These are phyloP conservation scores for Synergus laeviventris DNA, from an alignment of 2,888 invertebrate species.

Conservation along the genomic window DNA sequence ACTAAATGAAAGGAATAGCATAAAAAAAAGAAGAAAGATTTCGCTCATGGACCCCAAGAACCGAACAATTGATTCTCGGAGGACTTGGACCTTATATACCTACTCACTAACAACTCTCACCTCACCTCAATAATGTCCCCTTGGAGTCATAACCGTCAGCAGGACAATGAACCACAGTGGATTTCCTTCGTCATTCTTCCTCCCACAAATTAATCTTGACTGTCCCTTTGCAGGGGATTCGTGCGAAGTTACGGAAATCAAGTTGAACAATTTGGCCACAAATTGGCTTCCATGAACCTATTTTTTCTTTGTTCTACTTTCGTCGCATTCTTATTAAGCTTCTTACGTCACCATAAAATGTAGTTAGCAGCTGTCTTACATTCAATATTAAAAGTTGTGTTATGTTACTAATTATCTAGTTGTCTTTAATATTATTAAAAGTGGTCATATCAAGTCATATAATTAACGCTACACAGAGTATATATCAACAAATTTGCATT, in stretches of 20 bases:
- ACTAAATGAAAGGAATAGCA: constrained; percentile 50
- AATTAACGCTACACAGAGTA: no score
- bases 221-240: constrained; percentile 6
- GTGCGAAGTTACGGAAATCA: constrained; percentile 32
- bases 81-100: constrained; percentile 55
- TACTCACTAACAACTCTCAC: constrained; percentile 59
- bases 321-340: background rate
- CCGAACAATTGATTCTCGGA: constrained; percentile 67
- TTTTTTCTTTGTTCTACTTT: background rate
- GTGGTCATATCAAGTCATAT: no score
- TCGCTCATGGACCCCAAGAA: constrained; percentile 62
- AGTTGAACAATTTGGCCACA: constrained; percentile 31
- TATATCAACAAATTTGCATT: no score
- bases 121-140: constrained; percentile 48
- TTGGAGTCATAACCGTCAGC: constrained; percentile 55
- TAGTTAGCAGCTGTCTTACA: no score
- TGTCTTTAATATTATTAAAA: no score
- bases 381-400: no score
- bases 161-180: constrained; percentile 42
- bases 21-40: constrained; percentile 52
- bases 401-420: no score
- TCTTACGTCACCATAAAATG: background rate
- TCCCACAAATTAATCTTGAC: constrained; percentile 39
- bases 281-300: constrained; percentile 33
- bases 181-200: constrained; percentile 32